Evolutionary conservation across 2,113 vertebrate species (phyloP), one percentile per base, ranked within the genome.

Genomic region (Theristicus caerulescens): DNA sequence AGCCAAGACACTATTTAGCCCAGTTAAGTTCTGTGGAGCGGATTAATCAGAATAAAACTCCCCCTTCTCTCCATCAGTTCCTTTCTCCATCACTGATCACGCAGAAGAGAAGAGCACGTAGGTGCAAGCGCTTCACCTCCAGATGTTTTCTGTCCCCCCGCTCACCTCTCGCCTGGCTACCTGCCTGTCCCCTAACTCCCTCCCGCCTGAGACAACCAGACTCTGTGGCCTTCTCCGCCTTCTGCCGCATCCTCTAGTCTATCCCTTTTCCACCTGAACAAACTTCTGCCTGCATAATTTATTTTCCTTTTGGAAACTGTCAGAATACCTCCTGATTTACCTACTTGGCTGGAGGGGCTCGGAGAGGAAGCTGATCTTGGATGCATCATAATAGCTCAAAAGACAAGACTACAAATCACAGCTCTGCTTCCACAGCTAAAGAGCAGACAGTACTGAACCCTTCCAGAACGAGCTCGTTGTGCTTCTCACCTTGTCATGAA

Each of bases 41-140:
- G 71, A 54, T 27, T 11, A 19, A 61, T 29, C 19, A 5, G 18
- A 40, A 21, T 22, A 86, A 8, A 71, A 46, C 38, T 54, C 47
- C 18, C 18, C 15, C 12, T 18, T 29, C 12, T 18, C 40, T 44
- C 55, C 49, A 18, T 6, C 17, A 18, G 34, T 34, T 54, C 38
- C 65, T 4, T 27, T n/a, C 24, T 40, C n/a, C 51, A 24, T 24
- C 3, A 8, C 22, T 24, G 21, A 40, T 34, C 6, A 36, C 0
- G 0, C 55, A 29, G 31, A 27, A 58, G 47, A 71, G 34, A 38
- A 24, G 32, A 69, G 52, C 22, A 11, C 5, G 10, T 7, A 47
- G 3, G 21, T 31, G 46, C 46, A 55, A 71, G 61, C 6, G 52
- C 27, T 57, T 70, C 9, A 32, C 40, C 29, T 55, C 49, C 36